These are phyloP conservation scores for Sebastes umbrosus DNA, from an alignment of 2,797 vertebrate species.

Conservation along the genomic window DNA sequence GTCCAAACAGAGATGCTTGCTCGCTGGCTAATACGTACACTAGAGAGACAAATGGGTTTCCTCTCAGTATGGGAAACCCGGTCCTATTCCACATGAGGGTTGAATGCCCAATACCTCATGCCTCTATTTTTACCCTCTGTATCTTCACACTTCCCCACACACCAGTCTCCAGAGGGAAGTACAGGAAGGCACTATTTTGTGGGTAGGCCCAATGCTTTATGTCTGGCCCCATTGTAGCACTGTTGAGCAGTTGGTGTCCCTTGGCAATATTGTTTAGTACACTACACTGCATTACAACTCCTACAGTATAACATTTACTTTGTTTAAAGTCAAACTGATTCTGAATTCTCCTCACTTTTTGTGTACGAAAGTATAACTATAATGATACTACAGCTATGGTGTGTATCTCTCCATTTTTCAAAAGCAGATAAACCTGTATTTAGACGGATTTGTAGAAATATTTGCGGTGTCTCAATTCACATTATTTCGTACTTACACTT, in stretches of 20 bases:
- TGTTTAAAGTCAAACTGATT: not conserved
- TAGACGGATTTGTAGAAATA: not conserved
- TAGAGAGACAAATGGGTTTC: conserved; percentile 55
- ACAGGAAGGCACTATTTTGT: conserved; percentile 18
- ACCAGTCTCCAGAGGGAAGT: conserved; percentile 41
- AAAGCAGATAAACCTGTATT: not conserved
- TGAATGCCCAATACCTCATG: conserved; percentile 35
- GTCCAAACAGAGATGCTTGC: conserved; percentile 48
- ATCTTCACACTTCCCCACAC: conserved; percentile 31
- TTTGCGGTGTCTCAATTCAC: not conserved
- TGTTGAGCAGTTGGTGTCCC: conserved; percentile 17
- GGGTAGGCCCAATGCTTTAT: not conserved
- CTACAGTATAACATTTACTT: not conserved
- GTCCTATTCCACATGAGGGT: conserved; percentile 52
- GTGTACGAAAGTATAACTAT: not conserved
- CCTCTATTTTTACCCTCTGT: conserved; percentile 64
- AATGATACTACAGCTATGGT: not conserved
- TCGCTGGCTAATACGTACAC: conserved; percentile 24
- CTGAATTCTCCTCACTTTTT: not conserved
- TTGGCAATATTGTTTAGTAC: not conserved
- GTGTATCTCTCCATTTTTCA: not conserved
- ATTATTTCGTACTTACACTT: not conserved
- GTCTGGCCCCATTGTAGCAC: conserved; percentile 45
- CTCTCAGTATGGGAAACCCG: conserved; percentile 42
- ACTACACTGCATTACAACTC: not conserved